A percentile compares a stretch with the other conserved stretches of the same genome.
phyloP scores from a whole-genome alignment of 2,888 invertebrate species.

The Palloptera scutellata region DNA sequence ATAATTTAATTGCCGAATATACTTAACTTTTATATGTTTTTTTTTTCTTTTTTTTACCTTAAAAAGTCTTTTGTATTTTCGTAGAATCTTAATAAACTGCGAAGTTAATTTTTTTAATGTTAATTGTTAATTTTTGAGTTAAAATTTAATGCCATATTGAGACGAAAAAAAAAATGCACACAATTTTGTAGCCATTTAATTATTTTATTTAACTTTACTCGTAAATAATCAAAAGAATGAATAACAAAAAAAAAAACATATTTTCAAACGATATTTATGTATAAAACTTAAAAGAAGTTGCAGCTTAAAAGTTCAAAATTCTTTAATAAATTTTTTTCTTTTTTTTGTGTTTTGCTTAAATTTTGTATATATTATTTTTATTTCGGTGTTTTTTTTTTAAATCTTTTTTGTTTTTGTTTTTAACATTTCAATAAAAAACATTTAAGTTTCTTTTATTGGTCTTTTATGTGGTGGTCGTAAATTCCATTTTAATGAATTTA shows the following conservation, averaged over 20 bases:
- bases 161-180: constrained; percentile 21
- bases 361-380: not conserved
- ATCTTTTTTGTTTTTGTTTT: not conserved
- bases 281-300: too few species aligned
- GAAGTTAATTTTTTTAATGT: too few species aligned
- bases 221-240: not conserved
- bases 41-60: too few species aligned
- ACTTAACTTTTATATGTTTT: too few species aligned
- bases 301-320: too few species aligned
- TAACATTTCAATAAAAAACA: not conserved
- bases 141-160: too few species aligned
- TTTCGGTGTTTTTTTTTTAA: not conserved
- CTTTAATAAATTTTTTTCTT: not conserved
- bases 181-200: constrained; percentile 24
- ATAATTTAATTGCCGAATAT: too few species aligned
- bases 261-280: too few species aligned
- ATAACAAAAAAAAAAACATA: not conserved
- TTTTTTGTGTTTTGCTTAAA: not conserved
- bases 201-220: not conserved
- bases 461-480: not conserved
- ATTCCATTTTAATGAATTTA: not conserved
- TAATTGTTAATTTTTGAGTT: too few species aligned
- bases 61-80: too few species aligned
- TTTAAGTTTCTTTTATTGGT: constrained; percentile 2
- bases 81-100: too few species aligned